Conservation (phyloP, 1,140 invertebrate species). For the Drosophila guanche region DNA sequence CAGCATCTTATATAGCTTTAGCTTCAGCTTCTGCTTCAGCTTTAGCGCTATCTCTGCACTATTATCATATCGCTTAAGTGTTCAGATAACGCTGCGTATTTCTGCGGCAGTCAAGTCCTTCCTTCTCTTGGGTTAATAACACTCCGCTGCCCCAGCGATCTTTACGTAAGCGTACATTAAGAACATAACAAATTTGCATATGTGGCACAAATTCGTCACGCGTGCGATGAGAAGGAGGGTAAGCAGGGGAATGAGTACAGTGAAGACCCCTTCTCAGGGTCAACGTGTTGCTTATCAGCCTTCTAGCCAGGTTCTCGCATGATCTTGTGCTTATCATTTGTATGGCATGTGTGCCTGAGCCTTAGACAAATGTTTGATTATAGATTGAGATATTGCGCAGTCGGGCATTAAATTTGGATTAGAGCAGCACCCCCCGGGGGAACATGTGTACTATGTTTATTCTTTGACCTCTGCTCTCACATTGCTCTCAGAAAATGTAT, state of each 20-base stretch:
- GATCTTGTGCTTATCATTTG: slow-evolving; percentile 35
- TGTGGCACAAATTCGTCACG: slow-evolving; percentile 61
- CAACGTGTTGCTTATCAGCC: slow-evolving; percentile 27
- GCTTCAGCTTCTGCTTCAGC: slow-evolving; percentile 23
- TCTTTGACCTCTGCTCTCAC: slow-evolving; percentile 10
- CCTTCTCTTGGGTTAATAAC: slow-evolving; percentile 50
- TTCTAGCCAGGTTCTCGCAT: slow-evolving; percentile 1
- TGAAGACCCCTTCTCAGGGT: slow-evolving; percentile 44
- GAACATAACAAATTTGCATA: slow-evolving; percentile 59
- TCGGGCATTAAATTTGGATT: not conserved
- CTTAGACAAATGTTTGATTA: slow-evolving; percentile 35
- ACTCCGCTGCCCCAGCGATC: slow-evolving; percentile 29
- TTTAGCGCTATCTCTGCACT: slow-evolving; percentile 27
- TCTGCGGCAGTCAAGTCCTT: slow-evolving; percentile 7
- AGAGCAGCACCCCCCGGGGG: too few species aligned
- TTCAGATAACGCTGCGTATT: slow-evolving; percentile 65
- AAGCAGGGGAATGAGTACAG: slow-evolving; percentile 21
- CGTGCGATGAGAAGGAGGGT: not conserved
- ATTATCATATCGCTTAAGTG: slow-evolving; percentile 51
- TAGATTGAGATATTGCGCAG: slow-evolving; percentile 16
- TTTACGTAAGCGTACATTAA: slow-evolving; percentile 53
- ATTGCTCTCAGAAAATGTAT: slow-evolving; percentile 29
- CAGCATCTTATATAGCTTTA: slow-evolving; percentile 42
- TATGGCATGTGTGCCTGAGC: slow-evolving; percentile 1
- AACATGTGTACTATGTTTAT: not conserved